Percentiles rank a stretch among this genome's conserved stretches.
phyloP scores from a whole-genome alignment of 2,113 vertebrate species.

The Petrocephalus zakoni region DNA sequence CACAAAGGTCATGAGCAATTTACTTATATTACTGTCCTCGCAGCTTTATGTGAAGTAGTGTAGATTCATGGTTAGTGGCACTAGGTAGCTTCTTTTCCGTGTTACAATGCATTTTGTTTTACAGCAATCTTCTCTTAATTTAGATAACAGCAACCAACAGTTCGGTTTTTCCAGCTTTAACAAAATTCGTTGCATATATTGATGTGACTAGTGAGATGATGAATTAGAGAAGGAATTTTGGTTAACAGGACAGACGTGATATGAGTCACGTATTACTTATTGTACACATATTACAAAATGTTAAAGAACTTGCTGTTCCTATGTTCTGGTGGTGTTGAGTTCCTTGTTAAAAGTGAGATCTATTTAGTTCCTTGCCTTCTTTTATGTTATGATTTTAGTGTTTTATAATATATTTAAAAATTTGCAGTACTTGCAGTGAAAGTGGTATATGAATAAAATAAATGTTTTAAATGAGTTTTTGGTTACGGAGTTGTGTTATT shows the following conservation, averaged over 20 bases:
- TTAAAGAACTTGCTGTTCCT: neutral
- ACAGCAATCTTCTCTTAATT: neutral
- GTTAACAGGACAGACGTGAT: neutral
- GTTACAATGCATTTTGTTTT: neutral
- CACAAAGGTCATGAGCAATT: neutral
- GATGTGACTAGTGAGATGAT: neutral
- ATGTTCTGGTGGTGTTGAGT: neutral
- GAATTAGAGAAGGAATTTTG: neutral
- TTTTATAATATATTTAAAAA: neutral
- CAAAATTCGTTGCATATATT: neutral
- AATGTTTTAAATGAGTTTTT: neutral
- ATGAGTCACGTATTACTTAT: neutral
- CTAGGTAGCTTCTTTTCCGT: neutral
- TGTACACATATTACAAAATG: neutral
- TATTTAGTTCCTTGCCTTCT: neutral
- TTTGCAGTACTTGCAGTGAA: neutral
- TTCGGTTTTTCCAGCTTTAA: neutral
- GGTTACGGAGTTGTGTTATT: neutral
- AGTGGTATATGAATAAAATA: neutral
- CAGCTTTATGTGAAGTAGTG: neutral
- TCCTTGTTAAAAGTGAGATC: neutral
- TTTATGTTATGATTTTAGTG: neutral
- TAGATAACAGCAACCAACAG: neutral
- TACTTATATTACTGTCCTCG: neutral
- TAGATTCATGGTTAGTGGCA: neutral